phyloP scores from a whole-genome alignment of 2,113 vertebrate species.

The Edolisoma coerulescens region DNA sequence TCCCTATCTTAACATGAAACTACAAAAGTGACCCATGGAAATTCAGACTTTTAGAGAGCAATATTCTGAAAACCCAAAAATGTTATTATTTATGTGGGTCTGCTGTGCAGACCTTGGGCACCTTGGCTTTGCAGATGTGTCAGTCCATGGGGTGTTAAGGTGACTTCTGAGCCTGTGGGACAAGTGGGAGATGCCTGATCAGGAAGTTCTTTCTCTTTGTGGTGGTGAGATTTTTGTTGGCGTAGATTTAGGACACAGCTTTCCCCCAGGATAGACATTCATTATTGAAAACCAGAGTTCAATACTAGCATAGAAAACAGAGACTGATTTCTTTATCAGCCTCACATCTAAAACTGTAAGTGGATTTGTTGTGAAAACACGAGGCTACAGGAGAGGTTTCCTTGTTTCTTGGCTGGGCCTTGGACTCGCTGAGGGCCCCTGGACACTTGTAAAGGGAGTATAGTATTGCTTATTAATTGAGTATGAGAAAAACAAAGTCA shows the following conservation, averaged over 20 bases:
- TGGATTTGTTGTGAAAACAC: background rate
- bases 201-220: background rate
- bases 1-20: background rate
- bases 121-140: background rate
- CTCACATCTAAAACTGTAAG: background rate
- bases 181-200: background rate
- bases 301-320: background rate
- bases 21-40: background rate
- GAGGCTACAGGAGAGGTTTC: background rate
- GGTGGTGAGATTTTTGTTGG: background rate
- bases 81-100: background rate
- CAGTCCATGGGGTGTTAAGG: background rate
- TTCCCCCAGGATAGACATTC: background rate
- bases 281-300: background rate
- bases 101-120: background rate
- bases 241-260: background rate
- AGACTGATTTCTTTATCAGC: background rate
- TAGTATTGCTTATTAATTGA: background rate
- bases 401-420: background rate
- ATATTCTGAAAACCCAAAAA: background rate
- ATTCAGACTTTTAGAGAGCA: background rate
- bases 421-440: background rate
- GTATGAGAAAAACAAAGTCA: background rate
- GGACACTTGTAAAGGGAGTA: background rate
- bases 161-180: background rate